Percentiles rank a stretch among this genome's conserved stretches.
Conservation (phyloP, 2,113 vertebrate genomes). For the Beaufortia kweichowensis region DNA sequence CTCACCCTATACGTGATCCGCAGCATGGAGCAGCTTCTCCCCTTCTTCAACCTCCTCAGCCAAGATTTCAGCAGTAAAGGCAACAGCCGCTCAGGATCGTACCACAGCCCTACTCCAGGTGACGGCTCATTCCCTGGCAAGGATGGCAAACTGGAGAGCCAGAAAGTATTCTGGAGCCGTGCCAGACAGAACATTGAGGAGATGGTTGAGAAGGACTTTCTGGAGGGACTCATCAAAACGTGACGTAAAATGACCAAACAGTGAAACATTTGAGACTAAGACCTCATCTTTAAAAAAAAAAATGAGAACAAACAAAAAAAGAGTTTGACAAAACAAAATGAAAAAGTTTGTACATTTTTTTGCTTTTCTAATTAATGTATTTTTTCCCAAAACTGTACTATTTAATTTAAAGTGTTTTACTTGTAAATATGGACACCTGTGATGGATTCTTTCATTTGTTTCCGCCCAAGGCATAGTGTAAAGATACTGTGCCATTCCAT, state of each 20-base stretch:
- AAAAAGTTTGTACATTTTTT: conserved; percentile 74
- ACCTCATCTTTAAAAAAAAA: conserved; percentile 65
- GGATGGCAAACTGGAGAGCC: conserved; percentile 91
- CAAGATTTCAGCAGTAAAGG: conserved; percentile 96
- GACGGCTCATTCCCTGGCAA: conserved; percentile 80
- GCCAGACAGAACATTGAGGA: conserved; percentile 96
- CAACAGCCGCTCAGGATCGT: conserved; percentile 83
- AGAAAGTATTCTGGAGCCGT: conserved; percentile 91
- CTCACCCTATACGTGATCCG: conserved; percentile 90
- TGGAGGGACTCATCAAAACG: conserved; percentile 94
- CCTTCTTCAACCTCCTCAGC: conserved; percentile 95
- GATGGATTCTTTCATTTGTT: conserved; percentile 80
- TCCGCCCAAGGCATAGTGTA: conserved; percentile 76
- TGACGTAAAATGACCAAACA: conserved; percentile 65
- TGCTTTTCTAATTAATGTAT: conserved; percentile 76
- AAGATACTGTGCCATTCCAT: conserved; percentile 77
- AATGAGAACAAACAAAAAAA: conserved; percentile 47
- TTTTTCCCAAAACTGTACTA: conserved; percentile 78
- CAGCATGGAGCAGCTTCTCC: conserved; percentile 95
- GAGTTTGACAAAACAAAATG: too few species aligned
- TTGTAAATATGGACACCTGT: conserved; percentile 88
- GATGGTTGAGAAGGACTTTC: conserved; percentile 97
- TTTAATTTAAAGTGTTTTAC: conserved; percentile 89
- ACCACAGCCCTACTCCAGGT: conserved; percentile 77
- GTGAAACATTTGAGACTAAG: conserved; percentile 54